These are phyloP conservation scores for Branchinecta sandiegonensis DNA, from an alignment of 2,888 invertebrate species.

Conservation along the genomic window DNA sequence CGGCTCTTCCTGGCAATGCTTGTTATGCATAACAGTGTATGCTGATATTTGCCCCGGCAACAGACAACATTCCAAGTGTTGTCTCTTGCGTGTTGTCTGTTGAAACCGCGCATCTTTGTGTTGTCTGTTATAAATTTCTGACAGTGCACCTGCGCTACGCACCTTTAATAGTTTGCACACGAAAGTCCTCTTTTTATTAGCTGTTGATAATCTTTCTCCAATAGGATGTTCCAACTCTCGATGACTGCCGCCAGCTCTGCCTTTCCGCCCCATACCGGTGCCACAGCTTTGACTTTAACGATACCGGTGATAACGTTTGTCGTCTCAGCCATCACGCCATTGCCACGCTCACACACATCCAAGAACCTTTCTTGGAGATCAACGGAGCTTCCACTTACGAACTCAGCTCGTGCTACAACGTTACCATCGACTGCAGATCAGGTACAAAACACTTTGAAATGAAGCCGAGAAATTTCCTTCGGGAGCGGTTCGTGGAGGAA, in stretches of 20 bases:
- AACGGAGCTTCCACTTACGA: conserved; percentile 84
- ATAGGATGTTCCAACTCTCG: conserved; percentile 64
- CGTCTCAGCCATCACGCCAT: conserved; percentile 79
- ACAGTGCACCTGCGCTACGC: no score
- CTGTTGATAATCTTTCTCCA: neutral
- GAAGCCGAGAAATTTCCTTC: no score
- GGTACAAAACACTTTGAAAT: neutral
- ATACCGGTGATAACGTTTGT: conserved; percentile 84
- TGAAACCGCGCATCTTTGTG: no score
- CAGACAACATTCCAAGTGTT: no score
- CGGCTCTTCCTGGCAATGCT: no score
- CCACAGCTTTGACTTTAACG: conserved; percentile 85
- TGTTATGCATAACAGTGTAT: no score
- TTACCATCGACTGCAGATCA: conserved; percentile 73
- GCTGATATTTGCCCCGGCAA: no score
- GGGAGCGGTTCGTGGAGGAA: no score
- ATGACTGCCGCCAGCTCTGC: conserved; percentile 76
- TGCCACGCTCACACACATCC: conserved; percentile 71
- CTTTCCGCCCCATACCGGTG: conserved; percentile 77
- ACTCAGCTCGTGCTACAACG: conserved; percentile 83
- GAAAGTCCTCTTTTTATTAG: neutral
- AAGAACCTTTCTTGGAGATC: conserved; percentile 71
- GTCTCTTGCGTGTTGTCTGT: no score
- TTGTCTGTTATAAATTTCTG: no score
- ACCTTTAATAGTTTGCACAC: no score